A percentile compares a stretch with the other conserved stretches of the same genome.
phyloP scores from a whole-genome alignment of 2,888 invertebrate species.

The Troilus luridus region DNA sequence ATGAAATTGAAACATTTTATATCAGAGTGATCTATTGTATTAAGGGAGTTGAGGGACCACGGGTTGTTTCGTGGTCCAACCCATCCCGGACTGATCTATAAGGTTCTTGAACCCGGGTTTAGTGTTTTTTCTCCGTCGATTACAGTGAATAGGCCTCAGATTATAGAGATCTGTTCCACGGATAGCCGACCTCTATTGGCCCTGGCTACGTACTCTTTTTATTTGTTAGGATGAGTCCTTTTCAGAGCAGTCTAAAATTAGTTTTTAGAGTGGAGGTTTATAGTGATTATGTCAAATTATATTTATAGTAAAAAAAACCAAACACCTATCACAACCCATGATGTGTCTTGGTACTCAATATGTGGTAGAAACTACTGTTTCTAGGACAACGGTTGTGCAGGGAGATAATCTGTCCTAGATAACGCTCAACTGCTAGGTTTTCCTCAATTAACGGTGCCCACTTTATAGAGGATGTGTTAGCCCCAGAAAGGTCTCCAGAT shows the following conservation, averaged over 20 bases:
- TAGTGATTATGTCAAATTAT: not conserved
- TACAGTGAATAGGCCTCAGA: constrained; percentile 29
- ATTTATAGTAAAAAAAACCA: too few species aligned
- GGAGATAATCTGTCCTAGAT: too few species aligned
- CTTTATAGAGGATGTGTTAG: too few species aligned
- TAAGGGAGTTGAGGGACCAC: not conserved
- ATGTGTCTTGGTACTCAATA: too few species aligned
- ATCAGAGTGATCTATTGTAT: not conserved
- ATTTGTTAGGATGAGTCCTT: not conserved
- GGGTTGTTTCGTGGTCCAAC: not conserved
- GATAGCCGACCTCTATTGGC: not conserved
- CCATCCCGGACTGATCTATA: not conserved
- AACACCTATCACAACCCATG: too few species aligned
- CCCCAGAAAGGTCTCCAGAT: too few species aligned
- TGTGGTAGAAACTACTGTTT: too few species aligned
- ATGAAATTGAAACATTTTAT: not conserved
- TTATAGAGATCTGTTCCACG: not conserved
- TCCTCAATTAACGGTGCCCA: too few species aligned
- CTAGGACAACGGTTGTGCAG: too few species aligned
- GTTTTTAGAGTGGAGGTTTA: not conserved
- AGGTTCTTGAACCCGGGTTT: constrained; percentile 31
- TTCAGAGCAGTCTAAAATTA: constrained; percentile 6
- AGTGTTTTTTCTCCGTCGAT: constrained; percentile 29
- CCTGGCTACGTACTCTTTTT: constrained; percentile 20
- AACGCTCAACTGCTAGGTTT: too few species aligned